Percentiles rank a stretch among this genome's conserved stretches.
phyloP scores from a whole-genome alignment of 1,140 invertebrate genomes.

The Hyles vespertilio region DNA sequence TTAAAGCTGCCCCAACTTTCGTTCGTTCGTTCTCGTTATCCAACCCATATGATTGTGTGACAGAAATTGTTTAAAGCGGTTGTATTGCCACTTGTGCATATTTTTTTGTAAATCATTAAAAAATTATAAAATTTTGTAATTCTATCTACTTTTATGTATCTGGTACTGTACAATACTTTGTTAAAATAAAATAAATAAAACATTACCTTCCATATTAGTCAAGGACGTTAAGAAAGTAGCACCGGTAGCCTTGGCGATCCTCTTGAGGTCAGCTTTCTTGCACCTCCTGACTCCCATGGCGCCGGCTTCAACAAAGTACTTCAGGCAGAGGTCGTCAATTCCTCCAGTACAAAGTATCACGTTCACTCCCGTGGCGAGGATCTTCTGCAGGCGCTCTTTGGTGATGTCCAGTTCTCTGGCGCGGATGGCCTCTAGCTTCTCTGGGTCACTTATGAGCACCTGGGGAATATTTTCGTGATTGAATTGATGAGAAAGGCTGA shows the following conservation, averaged over 20 bases:
- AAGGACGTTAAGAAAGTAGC: slow-evolving; percentile 94
- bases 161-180: no score
- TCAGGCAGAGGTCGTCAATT: slow-evolving; percentile 99
- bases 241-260: slow-evolving; percentile 99
- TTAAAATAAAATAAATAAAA: neutral
- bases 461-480: slow-evolving; percentile 16
- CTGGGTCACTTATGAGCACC: slow-evolving; percentile 95
- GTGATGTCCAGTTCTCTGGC: slow-evolving; percentile 97
- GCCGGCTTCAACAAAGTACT: slow-evolving; percentile 98
- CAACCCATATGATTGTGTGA: no score
- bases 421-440: slow-evolving; percentile 95
- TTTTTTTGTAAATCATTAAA: no score
- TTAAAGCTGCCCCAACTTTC: no score
- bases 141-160: no score
- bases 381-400: slow-evolving; percentile 98
- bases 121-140: no score
- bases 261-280: slow-evolving; percentile 96
- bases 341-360: slow-evolving; percentile 97
- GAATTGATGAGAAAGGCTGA: no score
- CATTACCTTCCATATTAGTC: slow-evolving; percentile 93
- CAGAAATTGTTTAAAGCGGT: no score
- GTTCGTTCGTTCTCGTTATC: no score
- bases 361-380: slow-evolving; percentile 95
- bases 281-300: slow-evolving; percentile 98
- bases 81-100: no score